A percentile compares a stretch with the other conserved stretches of the same genome.
Evolutionary conservation across 2,888 invertebrate species (phyloP).

Genomic region (Pseudococcus longispinus): DNA sequence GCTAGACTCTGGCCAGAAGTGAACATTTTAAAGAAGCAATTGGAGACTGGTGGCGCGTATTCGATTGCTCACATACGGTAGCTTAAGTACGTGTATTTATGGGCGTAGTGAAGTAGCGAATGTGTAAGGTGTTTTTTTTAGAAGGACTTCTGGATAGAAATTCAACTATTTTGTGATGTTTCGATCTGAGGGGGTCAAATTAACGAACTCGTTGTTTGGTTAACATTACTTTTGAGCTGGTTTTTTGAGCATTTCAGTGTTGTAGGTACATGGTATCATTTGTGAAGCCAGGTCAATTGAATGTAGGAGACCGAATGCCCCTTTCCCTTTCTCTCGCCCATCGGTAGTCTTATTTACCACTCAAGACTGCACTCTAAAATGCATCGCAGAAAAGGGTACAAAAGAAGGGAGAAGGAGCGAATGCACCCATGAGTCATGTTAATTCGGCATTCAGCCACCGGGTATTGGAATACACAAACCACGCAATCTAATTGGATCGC

Average conservation of each 20-base stretch:
- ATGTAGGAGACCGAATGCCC: too few species aligned
- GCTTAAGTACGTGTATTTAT: neutral
- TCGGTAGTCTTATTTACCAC: neutral
- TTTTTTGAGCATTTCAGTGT: too few species aligned
- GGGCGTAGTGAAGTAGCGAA: conserved; percentile 19
- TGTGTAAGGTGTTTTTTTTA: neutral
- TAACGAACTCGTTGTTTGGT: too few species aligned
- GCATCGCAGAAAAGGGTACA: too few species aligned
- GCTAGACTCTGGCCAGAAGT: neutral
- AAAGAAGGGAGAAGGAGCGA: neutral
- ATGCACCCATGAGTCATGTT: neutral
- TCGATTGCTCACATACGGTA: neutral
- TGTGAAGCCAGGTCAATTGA: too few species aligned
- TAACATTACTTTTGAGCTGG: too few species aligned
- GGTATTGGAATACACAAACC: neutral
- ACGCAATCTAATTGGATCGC: neutral
- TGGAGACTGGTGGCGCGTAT: neutral
- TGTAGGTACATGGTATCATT: too few species aligned
- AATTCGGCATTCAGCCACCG: neutral
- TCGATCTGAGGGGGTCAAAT: too few species aligned
- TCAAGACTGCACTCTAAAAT: too few species aligned
- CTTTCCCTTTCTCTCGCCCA: neutral
- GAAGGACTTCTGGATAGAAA: neutral
- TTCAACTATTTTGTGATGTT: neutral
- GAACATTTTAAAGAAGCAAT: neutral